These are phyloP conservation scores for Ranitomeya variabilis DNA, from an alignment of 2,113 vertebrate genomes.

Conservation along the genomic window DNA sequence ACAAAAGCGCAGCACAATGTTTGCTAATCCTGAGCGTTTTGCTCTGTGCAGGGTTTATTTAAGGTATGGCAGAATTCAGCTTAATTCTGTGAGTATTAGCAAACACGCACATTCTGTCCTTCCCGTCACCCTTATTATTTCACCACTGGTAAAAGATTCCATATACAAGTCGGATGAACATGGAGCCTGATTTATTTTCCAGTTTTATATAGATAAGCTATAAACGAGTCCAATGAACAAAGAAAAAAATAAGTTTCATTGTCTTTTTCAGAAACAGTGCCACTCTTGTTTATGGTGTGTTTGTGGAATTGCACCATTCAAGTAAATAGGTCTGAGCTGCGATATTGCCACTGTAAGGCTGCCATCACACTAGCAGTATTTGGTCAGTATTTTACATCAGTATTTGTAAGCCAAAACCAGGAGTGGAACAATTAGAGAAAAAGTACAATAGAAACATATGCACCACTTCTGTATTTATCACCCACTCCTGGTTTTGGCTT, in stretches of 20 bases:
- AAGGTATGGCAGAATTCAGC: background rate
- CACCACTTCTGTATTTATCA: too few relatives aligned
- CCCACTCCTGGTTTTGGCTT: too few relatives aligned
- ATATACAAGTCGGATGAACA: background rate
- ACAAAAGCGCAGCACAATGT: background rate
- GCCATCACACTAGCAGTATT: too few relatives aligned
- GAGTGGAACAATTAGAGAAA: too few relatives aligned
- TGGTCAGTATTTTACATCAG: too few relatives aligned
- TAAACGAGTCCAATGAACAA: background rate
- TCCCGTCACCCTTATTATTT: slow-evolving; percentile 3
- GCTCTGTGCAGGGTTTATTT: background rate
- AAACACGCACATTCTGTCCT: slow-evolving; percentile 40
- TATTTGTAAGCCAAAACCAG: too few relatives aligned
- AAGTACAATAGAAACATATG: too few relatives aligned
- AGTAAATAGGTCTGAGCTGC: too few relatives aligned
- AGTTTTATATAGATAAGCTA: background rate
- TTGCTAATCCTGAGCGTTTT: background rate
- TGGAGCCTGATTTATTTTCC: background rate
- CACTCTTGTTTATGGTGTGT: background rate
- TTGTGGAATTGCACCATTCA: too few relatives aligned
- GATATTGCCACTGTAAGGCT: too few relatives aligned
- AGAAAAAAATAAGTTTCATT: background rate
- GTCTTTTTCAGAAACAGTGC: too few relatives aligned
- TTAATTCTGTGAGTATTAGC: slow-evolving; percentile 23
- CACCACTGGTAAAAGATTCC: background rate